phyloP scores from a whole-genome alignment of 2,797 vertebrate species.

The Labroides dimidiatus region DNA sequence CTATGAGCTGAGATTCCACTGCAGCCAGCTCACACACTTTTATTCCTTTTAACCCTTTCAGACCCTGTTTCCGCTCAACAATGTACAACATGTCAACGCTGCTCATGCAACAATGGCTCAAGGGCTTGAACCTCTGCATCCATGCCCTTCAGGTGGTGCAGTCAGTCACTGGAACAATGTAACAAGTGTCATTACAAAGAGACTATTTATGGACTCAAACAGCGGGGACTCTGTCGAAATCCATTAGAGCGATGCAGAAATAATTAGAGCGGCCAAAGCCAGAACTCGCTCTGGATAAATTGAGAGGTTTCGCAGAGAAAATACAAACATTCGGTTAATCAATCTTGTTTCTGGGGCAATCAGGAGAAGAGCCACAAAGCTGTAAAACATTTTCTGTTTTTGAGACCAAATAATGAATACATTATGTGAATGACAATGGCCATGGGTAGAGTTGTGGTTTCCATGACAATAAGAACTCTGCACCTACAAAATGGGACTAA shows the following conservation, averaged over 20 bases:
- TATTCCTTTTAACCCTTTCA: constrained; percentile 64
- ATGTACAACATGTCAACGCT: constrained; percentile 27
- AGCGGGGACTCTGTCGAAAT: constrained; percentile 17
- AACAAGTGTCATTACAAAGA: constrained; percentile 12
- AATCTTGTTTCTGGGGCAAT: constrained; percentile 32
- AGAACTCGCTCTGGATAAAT: constrained; percentile 9
- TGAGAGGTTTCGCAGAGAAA: constrained; percentile 9
- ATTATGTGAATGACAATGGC: constrained; percentile 56
- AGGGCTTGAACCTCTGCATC: constrained; percentile 30
- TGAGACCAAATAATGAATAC: constrained; percentile 63
- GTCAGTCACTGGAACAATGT: constrained; percentile 12
- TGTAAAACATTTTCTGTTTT: constrained; percentile 31
- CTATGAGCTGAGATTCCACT: constrained; percentile 71
- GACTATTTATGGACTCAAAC: constrained; percentile 26
- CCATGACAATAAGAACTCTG: constrained; percentile 73
- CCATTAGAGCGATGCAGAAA: constrained; percentile 19
- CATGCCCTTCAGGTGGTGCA: constrained; percentile 17
- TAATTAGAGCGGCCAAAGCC: constrained; percentile 10
- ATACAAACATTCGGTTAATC: constrained; percentile 10
- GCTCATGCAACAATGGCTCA: constrained; percentile 34
- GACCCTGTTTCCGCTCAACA: constrained; percentile 20
- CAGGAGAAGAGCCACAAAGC: constrained; percentile 15
- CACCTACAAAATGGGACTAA: constrained; percentile 56
- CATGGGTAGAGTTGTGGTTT: constrained; percentile 68
- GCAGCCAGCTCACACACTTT: constrained; percentile 65